Evolutionary conservation across 2,797 vertebrate genomes (phyloP).

Genomic region (Karalla daura): DNA sequence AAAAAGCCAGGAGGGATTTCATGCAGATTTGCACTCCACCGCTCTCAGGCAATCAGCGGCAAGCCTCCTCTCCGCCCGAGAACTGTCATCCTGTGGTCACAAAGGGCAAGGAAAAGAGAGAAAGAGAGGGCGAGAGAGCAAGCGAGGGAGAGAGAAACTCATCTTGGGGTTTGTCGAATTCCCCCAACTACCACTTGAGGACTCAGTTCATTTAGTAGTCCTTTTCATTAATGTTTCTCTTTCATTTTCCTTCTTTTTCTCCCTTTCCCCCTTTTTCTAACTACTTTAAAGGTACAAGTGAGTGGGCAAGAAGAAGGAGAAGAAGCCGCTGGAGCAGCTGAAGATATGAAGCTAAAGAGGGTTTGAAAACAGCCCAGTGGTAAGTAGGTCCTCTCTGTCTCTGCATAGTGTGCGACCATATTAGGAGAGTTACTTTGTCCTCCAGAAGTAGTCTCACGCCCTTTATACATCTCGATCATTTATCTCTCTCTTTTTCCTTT

Average conservation of each 20-base stretch:
- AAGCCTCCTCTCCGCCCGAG: conserved; percentile 62
- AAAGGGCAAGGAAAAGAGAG: conserved; percentile 56
- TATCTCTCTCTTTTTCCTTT: not conserved
- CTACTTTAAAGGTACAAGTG: conserved; percentile 76
- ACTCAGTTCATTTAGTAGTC: conserved; percentile 78
- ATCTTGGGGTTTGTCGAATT: conserved; percentile 62
- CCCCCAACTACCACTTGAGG: conserved; percentile 63
- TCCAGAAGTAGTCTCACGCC: not conserved
- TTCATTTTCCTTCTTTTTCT: conserved; percentile 66
- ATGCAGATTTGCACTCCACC: conserved; percentile 75
- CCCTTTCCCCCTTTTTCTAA: conserved; percentile 45
- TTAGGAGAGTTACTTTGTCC: conserved; percentile 39
- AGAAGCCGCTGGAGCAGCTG: conserved; percentile 69
- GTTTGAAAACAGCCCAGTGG: conserved; percentile 81
- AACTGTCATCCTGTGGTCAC: conserved; percentile 66
- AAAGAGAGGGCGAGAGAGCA: conserved; percentile 14
- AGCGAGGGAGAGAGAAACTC: conserved; percentile 47
- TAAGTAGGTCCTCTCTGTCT: conserved; percentile 64
- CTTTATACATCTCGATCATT: conserved; percentile 17
- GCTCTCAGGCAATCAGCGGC: conserved; percentile 78
- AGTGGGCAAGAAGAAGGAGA: conserved; percentile 51
- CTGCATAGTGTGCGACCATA: conserved; percentile 33
- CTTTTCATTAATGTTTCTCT: conserved; percentile 83
- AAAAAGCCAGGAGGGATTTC: conserved; percentile 67
- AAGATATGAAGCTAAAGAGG: conserved; percentile 85